phyloP scores from a whole-genome alignment of 2,888 invertebrate species.

The Trisateles emortualis region DNA sequence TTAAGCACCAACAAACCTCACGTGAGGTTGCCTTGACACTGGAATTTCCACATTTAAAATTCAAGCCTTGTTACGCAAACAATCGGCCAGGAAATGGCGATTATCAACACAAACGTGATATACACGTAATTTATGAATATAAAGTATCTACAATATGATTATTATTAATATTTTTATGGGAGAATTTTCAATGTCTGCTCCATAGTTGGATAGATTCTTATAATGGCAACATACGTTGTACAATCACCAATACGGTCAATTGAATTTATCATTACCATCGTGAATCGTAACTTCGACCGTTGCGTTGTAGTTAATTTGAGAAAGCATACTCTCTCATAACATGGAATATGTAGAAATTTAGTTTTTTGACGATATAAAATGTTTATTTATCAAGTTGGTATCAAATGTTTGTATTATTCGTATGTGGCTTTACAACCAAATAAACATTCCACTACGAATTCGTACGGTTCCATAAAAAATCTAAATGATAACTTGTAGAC shows the following conservation, averaged over 20 bases:
- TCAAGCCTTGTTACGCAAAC: constrained; percentile 13
- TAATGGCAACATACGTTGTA: too few species aligned
- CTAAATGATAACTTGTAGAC: constrained; percentile 8
- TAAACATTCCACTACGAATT: not conserved
- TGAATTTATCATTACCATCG: too few species aligned
- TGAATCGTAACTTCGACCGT: too few species aligned
- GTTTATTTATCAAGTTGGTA: too few species aligned
- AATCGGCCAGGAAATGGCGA: constrained; percentile 20
- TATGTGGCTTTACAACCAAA: not conserved
- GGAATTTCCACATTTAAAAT: constrained; percentile 15
- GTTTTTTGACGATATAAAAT: too few species aligned
- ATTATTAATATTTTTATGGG: not conserved
- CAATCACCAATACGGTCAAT: too few species aligned
- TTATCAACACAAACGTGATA: constrained; percentile 1
- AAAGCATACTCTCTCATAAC: too few species aligned
- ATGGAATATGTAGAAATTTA: too few species aligned
- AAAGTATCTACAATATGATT: not conserved
- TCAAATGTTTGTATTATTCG: too few species aligned
- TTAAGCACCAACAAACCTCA: not conserved
- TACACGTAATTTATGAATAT: constrained; percentile 11
- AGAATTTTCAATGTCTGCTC: too few species aligned
- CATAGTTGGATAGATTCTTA: too few species aligned
- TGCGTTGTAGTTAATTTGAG: too few species aligned
- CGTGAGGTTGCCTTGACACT: not conserved
- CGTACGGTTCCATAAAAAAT: constrained; percentile 9